phyloP scores from a whole-genome alignment of 1,140 invertebrate genomes.

The Sitobion miscanthi region DNA sequence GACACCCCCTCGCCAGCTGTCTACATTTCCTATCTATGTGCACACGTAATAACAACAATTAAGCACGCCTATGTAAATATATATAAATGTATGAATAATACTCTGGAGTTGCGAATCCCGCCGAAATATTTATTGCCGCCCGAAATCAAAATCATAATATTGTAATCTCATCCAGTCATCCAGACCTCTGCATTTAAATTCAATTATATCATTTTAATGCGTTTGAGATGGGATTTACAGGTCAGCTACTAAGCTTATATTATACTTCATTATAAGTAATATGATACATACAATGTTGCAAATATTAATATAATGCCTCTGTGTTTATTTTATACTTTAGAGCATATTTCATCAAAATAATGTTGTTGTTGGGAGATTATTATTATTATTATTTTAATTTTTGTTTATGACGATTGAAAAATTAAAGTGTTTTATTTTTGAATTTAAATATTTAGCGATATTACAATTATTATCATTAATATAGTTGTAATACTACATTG shows the following conservation, averaged over 20 bases:
- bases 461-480: background rate
- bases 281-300: background rate
- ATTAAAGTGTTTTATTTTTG: background rate
- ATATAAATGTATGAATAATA: constrained; percentile 1
- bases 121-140: background rate
- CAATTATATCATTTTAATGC: background rate
- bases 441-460: background rate
- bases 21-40: background rate
- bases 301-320: background rate
- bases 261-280: background rate
- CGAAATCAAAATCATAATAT: constrained; percentile 26
- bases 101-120: background rate
- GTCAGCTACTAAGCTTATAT: background rate
- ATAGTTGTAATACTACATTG: too few relatives aligned
- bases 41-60: constrained; percentile 36
- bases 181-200: background rate
- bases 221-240: constrained; percentile 13
- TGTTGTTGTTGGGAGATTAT: background rate
- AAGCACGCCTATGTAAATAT: background rate
- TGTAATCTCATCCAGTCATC: background rate
- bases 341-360: background rate
- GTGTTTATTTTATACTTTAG: background rate
- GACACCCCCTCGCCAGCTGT: background rate
- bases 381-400: background rate
- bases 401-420: background rate